Evolutionary conservation across 1,140 invertebrate genomes (phyloP).

Genomic region (Odontomachus brunneus): DNA sequence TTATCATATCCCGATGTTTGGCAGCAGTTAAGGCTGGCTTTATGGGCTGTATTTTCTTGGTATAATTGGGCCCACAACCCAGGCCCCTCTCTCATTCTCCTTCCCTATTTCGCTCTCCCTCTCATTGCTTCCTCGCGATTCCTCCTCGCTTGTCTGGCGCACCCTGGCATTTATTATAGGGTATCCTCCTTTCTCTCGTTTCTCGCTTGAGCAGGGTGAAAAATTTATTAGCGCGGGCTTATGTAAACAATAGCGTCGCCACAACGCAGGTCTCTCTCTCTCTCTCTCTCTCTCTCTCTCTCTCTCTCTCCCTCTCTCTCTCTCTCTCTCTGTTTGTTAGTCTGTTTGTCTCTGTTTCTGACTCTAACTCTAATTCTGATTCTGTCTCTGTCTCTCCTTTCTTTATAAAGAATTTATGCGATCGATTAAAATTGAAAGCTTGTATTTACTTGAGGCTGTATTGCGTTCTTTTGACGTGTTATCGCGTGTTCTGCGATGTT

Average conservation of each 20-base stretch:
- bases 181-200: neutral
- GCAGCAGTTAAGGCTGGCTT: constrained; percentile 59
- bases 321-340: no score
- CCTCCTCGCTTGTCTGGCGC: neutral
- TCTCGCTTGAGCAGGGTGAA: neutral
- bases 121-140: neutral
- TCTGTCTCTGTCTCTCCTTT: no score
- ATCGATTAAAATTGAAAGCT: no score
- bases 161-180: neutral
- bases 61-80: constrained; percentile 38
- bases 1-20: constrained; percentile 68
- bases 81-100: constrained; percentile 17
- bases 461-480: no score
- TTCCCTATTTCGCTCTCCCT: neutral
- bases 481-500: neutral
- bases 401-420: no score
- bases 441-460: no score
- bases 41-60: constrained; percentile 70
- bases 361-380: no score
- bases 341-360: no score
- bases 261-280: no score
- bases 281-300: no score
- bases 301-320: no score
- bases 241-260: constrained; percentile 7
- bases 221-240: neutral